These are phyloP conservation scores for Pogonomyrmex californicus DNA, from an alignment of 1,140 invertebrate species.

Conservation along the genomic window DNA sequence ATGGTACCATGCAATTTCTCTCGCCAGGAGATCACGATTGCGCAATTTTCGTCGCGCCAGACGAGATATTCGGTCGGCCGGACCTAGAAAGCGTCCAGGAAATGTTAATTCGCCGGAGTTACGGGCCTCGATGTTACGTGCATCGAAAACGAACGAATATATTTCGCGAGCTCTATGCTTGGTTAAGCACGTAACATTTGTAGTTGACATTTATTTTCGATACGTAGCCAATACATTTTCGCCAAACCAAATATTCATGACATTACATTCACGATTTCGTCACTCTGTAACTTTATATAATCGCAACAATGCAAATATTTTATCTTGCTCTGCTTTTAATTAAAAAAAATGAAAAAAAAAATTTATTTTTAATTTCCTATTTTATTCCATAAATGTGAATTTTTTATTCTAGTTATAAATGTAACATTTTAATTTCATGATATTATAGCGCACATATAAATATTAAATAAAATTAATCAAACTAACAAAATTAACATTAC, in stretches of 20 bases:
- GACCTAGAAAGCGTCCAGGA: slow-evolving; percentile 73
- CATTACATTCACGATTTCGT: not conserved
- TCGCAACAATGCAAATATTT: not conserved
- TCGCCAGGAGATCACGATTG: slow-evolving; percentile 67
- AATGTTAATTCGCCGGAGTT: slow-evolving; percentile 66
- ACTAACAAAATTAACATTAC: not conserved
- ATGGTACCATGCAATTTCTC: slow-evolving; percentile 73
- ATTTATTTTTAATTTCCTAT: not conserved
- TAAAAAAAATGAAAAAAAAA: not conserved
- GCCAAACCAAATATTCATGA: not conserved
- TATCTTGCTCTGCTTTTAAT: not conserved
- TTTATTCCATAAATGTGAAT: not conserved
- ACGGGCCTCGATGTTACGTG: slow-evolving; percentile 31
- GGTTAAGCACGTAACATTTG: not conserved
- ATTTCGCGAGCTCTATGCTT: not conserved
- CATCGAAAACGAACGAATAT: not conserved
- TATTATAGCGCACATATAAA: not conserved
- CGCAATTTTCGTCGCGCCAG: slow-evolving; percentile 75
- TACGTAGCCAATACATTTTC: not conserved
- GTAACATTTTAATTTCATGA: not conserved
- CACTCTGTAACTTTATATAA: not conserved
- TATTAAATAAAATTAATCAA: not conserved
- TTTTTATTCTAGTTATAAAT: not conserved
- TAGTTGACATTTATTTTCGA: slow-evolving; percentile 9
- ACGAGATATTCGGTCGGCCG: slow-evolving; percentile 71